Conservation (phyloP, 2,888 invertebrate species). For the Sisyra nigra region DNA sequence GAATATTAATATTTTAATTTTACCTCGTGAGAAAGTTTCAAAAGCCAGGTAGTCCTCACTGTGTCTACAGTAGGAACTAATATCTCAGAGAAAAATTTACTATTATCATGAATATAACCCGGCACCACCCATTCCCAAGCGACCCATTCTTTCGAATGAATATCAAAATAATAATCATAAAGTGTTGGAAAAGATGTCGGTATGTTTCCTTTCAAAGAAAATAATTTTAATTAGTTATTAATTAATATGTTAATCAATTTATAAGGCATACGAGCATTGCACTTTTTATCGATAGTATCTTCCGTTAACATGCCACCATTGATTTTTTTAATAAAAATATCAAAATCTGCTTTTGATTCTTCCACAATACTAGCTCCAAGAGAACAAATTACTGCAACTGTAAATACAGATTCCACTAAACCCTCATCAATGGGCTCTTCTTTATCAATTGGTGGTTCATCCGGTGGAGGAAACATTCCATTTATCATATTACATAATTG, state of each 20-base stretch:
- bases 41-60: conserved; percentile 59
- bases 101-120: conserved; percentile 53
- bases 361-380: conserved; percentile 64
- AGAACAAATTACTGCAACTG: conserved; percentile 67
- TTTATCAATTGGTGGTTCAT: conserved; percentile 29
- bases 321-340: conserved; percentile 61
- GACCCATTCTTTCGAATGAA: conserved; percentile 51
- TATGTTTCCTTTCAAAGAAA: conserved; percentile 49
- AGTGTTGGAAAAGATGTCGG: conserved; percentile 55
- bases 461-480: conserved; percentile 10
- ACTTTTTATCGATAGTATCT: too few relatives aligned
- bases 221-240: too few relatives aligned
- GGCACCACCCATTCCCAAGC: conserved; percentile 76
- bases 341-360: conserved; percentile 53
- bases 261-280: not conserved
- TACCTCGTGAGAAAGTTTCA: conserved; percentile 25
- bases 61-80: conserved; percentile 85
- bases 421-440: conserved; percentile 34
- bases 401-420: conserved; percentile 54
- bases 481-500: not conserved
- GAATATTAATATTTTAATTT: too few relatives aligned
- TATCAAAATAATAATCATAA: conserved; percentile 70
- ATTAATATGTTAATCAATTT: too few relatives aligned
- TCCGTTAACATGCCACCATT: conserved; percentile 41
- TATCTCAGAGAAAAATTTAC: conserved; percentile 60